Conservation (phyloP, 2,113 vertebrate species). For the Redunca redunca region DNA sequence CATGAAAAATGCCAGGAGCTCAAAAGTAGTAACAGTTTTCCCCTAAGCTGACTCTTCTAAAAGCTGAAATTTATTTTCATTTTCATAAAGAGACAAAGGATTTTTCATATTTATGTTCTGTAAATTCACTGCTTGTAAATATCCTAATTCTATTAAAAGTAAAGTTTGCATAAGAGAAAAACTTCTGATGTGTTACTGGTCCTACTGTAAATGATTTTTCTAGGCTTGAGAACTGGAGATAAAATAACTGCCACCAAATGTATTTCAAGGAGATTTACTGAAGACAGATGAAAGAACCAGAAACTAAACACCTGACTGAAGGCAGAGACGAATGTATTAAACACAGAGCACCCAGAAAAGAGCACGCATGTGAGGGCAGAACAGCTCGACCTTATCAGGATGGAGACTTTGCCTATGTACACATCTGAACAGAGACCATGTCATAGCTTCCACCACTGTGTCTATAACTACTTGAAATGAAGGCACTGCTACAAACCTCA, state of each 20-base stretch:
- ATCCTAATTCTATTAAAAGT: constrained; percentile 19
- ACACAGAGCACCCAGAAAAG: neutral
- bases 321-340: neutral
- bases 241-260: constrained; percentile 24
- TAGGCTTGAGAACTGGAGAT: neutral
- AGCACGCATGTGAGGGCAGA: neutral
- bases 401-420: neutral
- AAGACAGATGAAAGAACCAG: constrained; percentile 42
- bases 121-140: neutral
- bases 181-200: constrained; percentile 21
- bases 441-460: neutral
- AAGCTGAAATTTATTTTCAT: constrained; percentile 20
- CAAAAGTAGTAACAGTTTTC: constrained; percentile 13
- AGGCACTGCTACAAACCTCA: neutral
- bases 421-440: neutral
- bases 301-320: neutral
- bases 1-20: constrained; percentile 19
- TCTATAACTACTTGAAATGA: neutral
- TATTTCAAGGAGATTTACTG: neutral
- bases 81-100: neutral
- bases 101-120: neutral
- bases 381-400: neutral
- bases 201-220: constrained; percentile 36
- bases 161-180: neutral
- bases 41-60: neutral